phyloP scores from a whole-genome alignment of 2,113 vertebrate genomes.

The Larimichthys crocea region DNA sequence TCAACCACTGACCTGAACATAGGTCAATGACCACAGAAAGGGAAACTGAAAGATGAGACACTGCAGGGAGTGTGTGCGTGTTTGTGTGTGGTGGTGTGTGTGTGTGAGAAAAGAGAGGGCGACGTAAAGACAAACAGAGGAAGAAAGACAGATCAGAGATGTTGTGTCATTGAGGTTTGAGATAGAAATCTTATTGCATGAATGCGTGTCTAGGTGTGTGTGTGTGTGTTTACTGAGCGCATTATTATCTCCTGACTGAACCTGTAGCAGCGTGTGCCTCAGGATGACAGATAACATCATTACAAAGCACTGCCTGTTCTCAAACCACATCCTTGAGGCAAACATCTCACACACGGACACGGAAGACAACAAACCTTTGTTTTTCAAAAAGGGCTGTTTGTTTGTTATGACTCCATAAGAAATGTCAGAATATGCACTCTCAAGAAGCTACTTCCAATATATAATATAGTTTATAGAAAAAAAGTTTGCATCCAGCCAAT shows the following conservation, averaged over 20 bases:
- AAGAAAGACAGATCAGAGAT: slow-evolving; percentile 1
- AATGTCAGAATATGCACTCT: not conserved
- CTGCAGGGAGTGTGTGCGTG: slow-evolving; percentile 8
- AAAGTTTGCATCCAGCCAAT: not conserved
- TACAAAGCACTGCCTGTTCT: slow-evolving; percentile 60
- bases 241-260: slow-evolving; percentile 57
- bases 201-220: not conserved
- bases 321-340: slow-evolving; percentile 33
- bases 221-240: slow-evolving; percentile 18
- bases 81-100: not conserved
- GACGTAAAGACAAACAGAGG: not conserved
- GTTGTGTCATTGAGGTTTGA: slow-evolving; percentile 19
- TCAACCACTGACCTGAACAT: slow-evolving; percentile 62
- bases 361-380: not conserved
- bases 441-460: not conserved
- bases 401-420: slow-evolving; percentile 44
- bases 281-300: slow-evolving; percentile 64
- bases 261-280: slow-evolving; percentile 46
- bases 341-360: slow-evolving; percentile 32
- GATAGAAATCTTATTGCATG: slow-evolving; percentile 3
- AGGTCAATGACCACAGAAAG: slow-evolving; percentile 66
- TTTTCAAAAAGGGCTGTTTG: slow-evolving; percentile 31
- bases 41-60: slow-evolving; percentile 69
- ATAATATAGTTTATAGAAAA: not conserved
- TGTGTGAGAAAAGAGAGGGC: not conserved